Conservation (phyloP, 1,140 invertebrate genomes). For the Oreohelix idahoensis region DNA sequence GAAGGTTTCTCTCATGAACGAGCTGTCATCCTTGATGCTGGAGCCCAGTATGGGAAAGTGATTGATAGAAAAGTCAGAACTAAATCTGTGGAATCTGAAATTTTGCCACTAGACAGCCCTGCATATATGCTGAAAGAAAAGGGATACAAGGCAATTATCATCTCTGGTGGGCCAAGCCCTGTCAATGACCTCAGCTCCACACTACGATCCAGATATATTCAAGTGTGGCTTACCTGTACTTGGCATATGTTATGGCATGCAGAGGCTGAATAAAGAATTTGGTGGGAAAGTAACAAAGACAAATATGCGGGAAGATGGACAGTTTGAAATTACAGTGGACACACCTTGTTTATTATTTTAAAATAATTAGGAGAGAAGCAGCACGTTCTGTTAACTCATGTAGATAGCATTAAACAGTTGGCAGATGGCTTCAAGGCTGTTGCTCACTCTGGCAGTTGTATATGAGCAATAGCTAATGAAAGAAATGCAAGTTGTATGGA, state of each 20-base stretch:
- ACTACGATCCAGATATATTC: conserved; percentile 96
- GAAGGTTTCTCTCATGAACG: too few species aligned
- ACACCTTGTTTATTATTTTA: conserved; percentile 93
- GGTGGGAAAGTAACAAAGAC: conserved; percentile 92
- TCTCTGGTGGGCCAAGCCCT: conserved; percentile 97
- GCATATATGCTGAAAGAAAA: background rate
- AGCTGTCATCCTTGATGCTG: conserved; percentile 97
- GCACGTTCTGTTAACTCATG: conserved; percentile 96
- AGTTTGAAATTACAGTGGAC: conserved; percentile 91
- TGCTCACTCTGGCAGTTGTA: conserved; percentile 87
- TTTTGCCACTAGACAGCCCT: too few species aligned
- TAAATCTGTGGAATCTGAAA: too few species aligned
- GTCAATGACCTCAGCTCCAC: conserved; percentile 95
- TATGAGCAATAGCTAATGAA: conserved; percentile 94
- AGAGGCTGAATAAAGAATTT: conserved; percentile 99
- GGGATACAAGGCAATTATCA: conserved; percentile 89
- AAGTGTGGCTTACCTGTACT: conserved; percentile 94
- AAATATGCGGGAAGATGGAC: conserved; percentile 94
- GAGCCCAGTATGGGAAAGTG: conserved; percentile 99
- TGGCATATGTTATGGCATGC: conserved; percentile 98
- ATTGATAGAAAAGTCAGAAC: too few species aligned
- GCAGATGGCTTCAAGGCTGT: conserved; percentile 88
- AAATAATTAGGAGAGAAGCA: conserved; percentile 89
- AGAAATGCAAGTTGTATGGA: conserved; percentile 90
- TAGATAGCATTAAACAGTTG: conserved; percentile 93